These are phyloP conservation scores for Apodemus sylvaticus DNA, from an alignment of 2,113 vertebrate genomes.

Conservation along the genomic window DNA sequence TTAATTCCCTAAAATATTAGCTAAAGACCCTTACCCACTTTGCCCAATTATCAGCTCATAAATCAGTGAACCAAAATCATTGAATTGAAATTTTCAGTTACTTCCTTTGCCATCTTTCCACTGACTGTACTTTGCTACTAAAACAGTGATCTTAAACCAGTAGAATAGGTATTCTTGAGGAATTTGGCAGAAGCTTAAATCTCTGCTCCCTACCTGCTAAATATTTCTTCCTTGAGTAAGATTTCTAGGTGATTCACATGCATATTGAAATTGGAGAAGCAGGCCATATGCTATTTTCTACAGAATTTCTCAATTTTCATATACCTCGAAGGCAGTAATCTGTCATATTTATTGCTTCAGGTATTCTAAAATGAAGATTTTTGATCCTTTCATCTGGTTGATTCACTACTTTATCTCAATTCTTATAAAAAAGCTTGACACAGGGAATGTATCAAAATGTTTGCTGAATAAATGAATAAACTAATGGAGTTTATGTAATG, in stretches of 20 bases:
- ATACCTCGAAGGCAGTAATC: neutral
- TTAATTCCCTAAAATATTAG: neutral
- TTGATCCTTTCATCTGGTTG: slow-evolving; percentile 16
- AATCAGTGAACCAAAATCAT: neutral
- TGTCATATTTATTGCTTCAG: slow-evolving; percentile 11
- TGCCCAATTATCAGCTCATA: neutral
- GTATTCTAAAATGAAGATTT: slow-evolving; percentile 6
- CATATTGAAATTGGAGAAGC: slow-evolving; percentile 13
- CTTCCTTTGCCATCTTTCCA: neutral
- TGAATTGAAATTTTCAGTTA: neutral
- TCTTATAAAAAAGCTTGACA: neutral
- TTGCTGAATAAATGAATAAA: slow-evolving; percentile 43
- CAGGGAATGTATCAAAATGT: neutral
- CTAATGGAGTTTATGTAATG: neutral
- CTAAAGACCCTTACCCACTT: neutral
- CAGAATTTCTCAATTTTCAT: slow-evolving; percentile 10
- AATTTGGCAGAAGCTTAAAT: neutral
- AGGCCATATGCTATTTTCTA: neutral
- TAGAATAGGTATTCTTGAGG: neutral
- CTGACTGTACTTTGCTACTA: neutral
- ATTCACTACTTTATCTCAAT: slow-evolving; percentile 26
- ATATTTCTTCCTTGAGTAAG: neutral
- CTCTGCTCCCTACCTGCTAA: neutral
- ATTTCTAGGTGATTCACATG: neutral
- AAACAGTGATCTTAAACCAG: neutral